Evolutionary conservation across 2,113 vertebrate genomes (phyloP).

Genomic region (Nipponia nippon): DNA sequence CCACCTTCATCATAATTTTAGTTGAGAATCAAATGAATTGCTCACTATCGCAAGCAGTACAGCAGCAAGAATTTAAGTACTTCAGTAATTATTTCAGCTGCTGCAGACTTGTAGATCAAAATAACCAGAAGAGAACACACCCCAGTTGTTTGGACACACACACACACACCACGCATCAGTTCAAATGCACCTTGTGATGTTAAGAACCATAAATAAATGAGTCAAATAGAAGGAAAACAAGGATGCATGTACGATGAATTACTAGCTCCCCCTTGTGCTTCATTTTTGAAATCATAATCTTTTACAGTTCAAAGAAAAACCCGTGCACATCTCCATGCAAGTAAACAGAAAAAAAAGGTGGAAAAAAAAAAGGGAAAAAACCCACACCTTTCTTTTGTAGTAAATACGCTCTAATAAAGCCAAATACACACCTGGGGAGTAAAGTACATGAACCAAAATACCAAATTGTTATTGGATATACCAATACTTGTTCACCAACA

Average conservation of each 20-base stretch:
- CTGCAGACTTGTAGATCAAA: neutral
- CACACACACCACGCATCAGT: neutral
- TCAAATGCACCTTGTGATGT: neutral
- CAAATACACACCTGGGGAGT: neutral
- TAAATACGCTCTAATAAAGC: neutral
- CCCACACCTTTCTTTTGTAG: neutral
- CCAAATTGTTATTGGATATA: neutral
- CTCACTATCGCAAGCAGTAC: neutral
- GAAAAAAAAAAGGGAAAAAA: accelerated
- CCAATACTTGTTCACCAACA: too few species aligned
- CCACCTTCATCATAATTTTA: neutral
- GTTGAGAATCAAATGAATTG: neutral
- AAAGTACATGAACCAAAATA: neutral
- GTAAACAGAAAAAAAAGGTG: neutral
- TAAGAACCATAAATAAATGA: neutral
- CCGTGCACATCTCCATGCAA: neutral
- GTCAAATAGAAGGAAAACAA: neutral
- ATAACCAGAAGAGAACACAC: neutral
- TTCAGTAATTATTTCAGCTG: neutral
- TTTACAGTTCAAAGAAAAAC: neutral
- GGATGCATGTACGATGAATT: neutral
- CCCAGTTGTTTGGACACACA: neutral
- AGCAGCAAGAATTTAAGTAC: neutral
- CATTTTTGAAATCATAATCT: neutral
- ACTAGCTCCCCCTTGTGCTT: slow-evolving; percentile 32